Conservation (phyloP, 2,888 invertebrate species). For the Watsonalla cultraria region DNA sequence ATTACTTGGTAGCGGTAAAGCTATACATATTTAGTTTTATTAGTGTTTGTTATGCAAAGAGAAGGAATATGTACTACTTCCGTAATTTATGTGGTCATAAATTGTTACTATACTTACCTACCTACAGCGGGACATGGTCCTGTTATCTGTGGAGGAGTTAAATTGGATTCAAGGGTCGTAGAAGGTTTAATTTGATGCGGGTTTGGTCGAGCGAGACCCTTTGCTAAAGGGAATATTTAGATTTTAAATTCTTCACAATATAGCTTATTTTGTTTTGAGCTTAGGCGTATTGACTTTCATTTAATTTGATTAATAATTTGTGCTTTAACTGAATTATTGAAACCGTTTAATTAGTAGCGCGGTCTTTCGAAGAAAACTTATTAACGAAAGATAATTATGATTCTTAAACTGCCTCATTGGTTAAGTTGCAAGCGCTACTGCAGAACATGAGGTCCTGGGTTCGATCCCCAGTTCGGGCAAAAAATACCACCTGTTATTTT, state of each 20-base stretch:
- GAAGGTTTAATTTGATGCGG: conserved; percentile 59
- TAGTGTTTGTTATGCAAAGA: conserved; percentile 35
- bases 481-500: no score
- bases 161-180: conserved; percentile 60
- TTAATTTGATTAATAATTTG: neutral
- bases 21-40: neutral
- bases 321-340: neutral
- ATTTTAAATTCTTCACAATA: conserved; percentile 37
- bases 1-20: conserved; percentile 1
- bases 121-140: conserved; percentile 25
- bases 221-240: conserved; percentile 41
- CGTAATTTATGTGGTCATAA: conserved; percentile 57
- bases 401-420: no score
- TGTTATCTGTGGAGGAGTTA: conserved; percentile 55
- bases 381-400: no score
- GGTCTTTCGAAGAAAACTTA: no score
- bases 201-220: conserved; percentile 42
- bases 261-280: conserved; percentile 14
- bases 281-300: conserved; percentile 17
- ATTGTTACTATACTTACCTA: conserved; percentile 43
- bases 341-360: neutral
- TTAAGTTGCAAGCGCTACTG: no score
- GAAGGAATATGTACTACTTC: conserved; percentile 41
- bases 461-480: no score
- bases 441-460: no score